These are phyloP conservation scores for Atta colombica DNA, from an alignment of 1,140 invertebrate species.

Conservation along the genomic window DNA sequence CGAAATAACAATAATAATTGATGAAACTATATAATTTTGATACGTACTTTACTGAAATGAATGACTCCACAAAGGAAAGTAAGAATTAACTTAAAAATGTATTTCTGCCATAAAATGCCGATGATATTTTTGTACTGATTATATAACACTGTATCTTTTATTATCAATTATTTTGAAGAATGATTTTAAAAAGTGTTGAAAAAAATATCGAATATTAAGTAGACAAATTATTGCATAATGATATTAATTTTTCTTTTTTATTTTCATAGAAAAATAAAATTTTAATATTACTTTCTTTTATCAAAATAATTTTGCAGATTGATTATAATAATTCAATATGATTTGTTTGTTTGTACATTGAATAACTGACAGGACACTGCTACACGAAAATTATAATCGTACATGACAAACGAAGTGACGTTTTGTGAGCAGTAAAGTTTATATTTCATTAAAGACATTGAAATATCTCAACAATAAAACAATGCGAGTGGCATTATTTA, in stretches of 20 bases:
- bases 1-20: no score
- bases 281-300: background rate
- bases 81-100: background rate
- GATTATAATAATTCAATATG: background rate
- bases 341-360: background rate
- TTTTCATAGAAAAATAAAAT: background rate
- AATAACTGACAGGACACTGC: background rate
- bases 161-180: background rate
- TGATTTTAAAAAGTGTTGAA: background rate
- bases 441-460: slow-evolving; percentile 42
- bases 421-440: slow-evolving; percentile 25
- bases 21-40: no score
- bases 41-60: no score
- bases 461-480: slow-evolving; percentile 38
- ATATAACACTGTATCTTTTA: background rate
- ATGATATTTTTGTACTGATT: background rate
- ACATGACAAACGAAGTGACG: slow-evolving; percentile 11
- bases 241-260: background rate
- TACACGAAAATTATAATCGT: slow-evolving; percentile 8
- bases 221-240: background rate
- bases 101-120: background rate
- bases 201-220: background rate
- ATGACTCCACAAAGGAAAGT: no score
- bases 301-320: background rate
- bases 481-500: slow-evolving; percentile 44